These are phyloP conservation scores for Coronaproctus castanopsis DNA, from an alignment of 2,888 invertebrate genomes.

Conservation along the genomic window DNA sequence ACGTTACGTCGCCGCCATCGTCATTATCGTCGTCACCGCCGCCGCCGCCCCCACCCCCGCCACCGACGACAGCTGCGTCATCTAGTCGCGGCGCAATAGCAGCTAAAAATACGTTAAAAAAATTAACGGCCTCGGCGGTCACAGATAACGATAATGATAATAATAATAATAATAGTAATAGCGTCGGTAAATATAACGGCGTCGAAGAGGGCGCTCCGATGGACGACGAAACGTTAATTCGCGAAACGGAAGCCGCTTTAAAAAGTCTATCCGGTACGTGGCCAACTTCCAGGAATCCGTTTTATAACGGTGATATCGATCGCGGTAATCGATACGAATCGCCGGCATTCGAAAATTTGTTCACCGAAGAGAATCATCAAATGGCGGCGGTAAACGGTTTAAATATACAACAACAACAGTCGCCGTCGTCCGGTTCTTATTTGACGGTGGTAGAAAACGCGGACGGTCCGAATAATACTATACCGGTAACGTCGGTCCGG, in stretches of 20 bases:
- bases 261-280: constrained; percentile 63
- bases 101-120: constrained; percentile 27
- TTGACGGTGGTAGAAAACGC: constrained; percentile 17
- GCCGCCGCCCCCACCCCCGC: constrained; percentile 20
- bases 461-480: constrained; percentile 21
- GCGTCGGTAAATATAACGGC: background rate
- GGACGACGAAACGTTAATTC: constrained; percentile 62
- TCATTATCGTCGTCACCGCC: constrained; percentile 7
- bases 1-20: background rate
- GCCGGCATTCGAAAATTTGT: constrained; percentile 62
- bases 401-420: constrained; percentile 19
- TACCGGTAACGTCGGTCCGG: too few relatives aligned
- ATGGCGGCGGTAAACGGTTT: constrained; percentile 19
- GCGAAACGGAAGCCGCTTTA: constrained; percentile 71
- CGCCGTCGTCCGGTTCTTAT: background rate
- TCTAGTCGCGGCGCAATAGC: constrained; percentile 22
- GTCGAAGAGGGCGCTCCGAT: constrained; percentile 28
- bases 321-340: constrained; percentile 40
- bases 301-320: constrained; percentile 39
- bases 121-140: constrained; percentile 15
- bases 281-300: constrained; percentile 42
- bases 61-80: constrained; percentile 21
- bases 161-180: constrained; percentile 5
- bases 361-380: constrained; percentile 50
- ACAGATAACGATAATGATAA: constrained; percentile 24